Percentiles rank a stretch among this genome's conserved stretches.
phyloP scores from a whole-genome alignment of 2,113 vertebrate genomes.

The Callithrix jacchus region DNA sequence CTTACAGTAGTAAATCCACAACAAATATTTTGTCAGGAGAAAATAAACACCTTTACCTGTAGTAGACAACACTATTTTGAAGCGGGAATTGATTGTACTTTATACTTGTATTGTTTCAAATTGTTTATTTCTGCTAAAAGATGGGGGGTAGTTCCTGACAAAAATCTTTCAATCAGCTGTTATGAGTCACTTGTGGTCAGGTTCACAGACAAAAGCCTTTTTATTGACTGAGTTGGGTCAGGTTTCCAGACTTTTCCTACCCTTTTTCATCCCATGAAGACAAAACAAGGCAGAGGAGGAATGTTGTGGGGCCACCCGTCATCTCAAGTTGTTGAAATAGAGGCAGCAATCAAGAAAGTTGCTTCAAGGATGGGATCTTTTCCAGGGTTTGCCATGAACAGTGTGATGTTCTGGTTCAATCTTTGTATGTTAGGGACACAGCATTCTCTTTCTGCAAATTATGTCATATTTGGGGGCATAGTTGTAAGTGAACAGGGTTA shows the following conservation, averaged over 20 bases:
- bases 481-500: background rate
- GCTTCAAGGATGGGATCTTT: background rate
- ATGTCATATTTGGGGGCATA: background rate
- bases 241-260: slow-evolving; percentile 19
- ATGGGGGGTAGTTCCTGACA: background rate
- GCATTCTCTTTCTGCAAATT: background rate
- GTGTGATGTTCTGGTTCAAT: background rate
- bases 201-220: slow-evolving; percentile 66
- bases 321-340: background rate
- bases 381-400: background rate
- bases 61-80: background rate
- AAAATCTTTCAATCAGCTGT: slow-evolving; percentile 41
- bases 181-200: slow-evolving; percentile 59
- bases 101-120: slow-evolving; percentile 48
- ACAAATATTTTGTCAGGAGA: slow-evolving; percentile 42
- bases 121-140: slow-evolving; percentile 65
- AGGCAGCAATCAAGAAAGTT: background rate
- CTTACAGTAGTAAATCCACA: background rate
- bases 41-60: slow-evolving; percentile 46
- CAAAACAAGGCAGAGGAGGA: slow-evolving; percentile 11
- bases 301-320: background rate
- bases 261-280: background rate
- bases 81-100: slow-evolving; percentile 4
- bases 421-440: background rate
- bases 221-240: slow-evolving; percentile 41